Base-by-base conservation (phyloP, 2,888 invertebrate species). In the Icerya purchasi region DNA sequence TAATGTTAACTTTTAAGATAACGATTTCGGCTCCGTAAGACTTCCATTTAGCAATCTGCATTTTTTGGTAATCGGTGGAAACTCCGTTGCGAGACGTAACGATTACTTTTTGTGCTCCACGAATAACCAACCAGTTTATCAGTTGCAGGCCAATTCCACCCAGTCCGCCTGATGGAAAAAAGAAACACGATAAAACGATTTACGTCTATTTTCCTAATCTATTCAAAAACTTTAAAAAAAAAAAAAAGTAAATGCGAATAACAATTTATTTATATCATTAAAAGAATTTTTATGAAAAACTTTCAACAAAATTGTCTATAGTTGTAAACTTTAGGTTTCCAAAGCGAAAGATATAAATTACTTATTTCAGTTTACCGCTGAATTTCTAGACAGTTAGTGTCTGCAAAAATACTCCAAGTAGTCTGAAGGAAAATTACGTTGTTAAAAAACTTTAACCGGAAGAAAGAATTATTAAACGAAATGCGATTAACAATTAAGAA, bases 91-190 rank as follows among this genome's bases (percentile, higher is more conserved):
- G 59, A 22, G 63, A 63, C 49, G 62, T 60, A 2, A 63, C 50
- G 3, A 63, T 22, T 22, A 63, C 54, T 51, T 63, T 61, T n/a
- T 49, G 58, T 1, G 63, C 62, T 1, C 62, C 62, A 8, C 63
- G 57, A 53, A 50, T 53, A 1, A 62, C 10, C 21, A 59, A 50
- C 63, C 63, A 63, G 18, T 63, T 60, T 0, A 61, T 54, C 18
- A 63, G 51, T 49, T 62, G 61, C 59, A 63, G 21, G 22, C 63
- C 63, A n/a, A 63, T 62, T 19, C 63, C 63, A 24, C 63, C 63
- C 1, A 63, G 61, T 10, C 63, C 63, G 10, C 63, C 63, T 63
- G 25, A n/a, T n/a, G n/a, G n/a, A n/a, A n/a, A n/a, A n/a, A n/a
- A n/a, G n/a, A n/a, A 14, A 49, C 21, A 54, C 2, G 14, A 2